A percentile compares a stretch with the other conserved stretches of the same genome.
These are phyloP conservation scores for Leptoteleia sp. DNA, from an alignment of 1,140 invertebrate genomes.

Conservation along the genomic window DNA sequence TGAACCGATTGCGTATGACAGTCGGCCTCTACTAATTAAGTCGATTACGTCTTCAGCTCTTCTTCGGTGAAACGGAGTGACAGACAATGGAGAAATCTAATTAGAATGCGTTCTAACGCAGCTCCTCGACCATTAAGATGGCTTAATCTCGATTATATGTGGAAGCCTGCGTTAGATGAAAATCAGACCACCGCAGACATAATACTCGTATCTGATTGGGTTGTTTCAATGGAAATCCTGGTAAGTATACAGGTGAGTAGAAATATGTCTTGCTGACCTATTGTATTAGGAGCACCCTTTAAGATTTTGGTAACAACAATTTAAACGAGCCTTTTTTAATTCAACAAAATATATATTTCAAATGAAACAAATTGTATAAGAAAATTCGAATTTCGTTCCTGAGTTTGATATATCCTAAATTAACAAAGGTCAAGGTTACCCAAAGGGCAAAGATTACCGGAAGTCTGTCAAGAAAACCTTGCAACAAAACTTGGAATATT, in stretches of 20 bases:
- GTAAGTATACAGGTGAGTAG: conserved; percentile 2
- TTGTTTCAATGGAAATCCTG: conserved; percentile 40
- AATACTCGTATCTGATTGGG: conserved; percentile 33
- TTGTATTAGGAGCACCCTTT: too few relatives aligned
- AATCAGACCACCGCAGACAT: conserved; percentile 55
- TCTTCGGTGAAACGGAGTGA: conserved; percentile 60
- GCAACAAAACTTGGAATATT: too few relatives aligned
- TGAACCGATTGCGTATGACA: conserved; percentile 63
- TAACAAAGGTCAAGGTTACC: too few relatives aligned
- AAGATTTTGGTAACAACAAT: too few relatives aligned
- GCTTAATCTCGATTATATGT: conserved; percentile 49
- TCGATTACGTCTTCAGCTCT: conserved; percentile 58
- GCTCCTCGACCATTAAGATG: conserved; percentile 56
- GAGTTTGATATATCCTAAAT: too few relatives aligned
- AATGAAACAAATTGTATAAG: too few relatives aligned
- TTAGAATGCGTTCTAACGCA: conserved; percentile 64
- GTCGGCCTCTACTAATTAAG: conserved; percentile 63
- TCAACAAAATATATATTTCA: too few relatives aligned
- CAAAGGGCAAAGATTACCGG: too few relatives aligned
- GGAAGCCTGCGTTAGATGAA: conserved; percentile 43
- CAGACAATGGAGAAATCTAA: conserved; percentile 68
- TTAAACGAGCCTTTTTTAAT: too few relatives aligned
- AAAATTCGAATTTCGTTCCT: too few relatives aligned
- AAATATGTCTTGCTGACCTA: too few relatives aligned
- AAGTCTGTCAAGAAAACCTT: too few relatives aligned